phyloP scores from a whole-genome alignment of 2,797 vertebrate species.

The Neosalanx taihuensis region DNA sequence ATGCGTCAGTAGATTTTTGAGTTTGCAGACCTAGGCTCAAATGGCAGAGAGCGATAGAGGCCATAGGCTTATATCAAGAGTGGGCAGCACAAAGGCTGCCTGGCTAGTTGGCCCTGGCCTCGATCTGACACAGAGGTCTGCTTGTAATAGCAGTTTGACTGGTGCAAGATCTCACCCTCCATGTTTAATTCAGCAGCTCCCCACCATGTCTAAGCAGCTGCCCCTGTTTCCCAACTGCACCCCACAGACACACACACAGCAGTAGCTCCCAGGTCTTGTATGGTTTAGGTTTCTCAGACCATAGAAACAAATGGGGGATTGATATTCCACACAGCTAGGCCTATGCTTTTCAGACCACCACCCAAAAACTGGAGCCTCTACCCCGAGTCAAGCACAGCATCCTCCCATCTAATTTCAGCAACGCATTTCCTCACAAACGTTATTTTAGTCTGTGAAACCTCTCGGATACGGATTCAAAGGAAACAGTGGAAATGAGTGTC shows the following conservation, averaged over 20 bases:
- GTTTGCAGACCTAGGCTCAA: neutral
- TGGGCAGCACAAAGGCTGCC: constrained; percentile 31
- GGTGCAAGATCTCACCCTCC: constrained; percentile 39
- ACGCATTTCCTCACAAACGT: neutral
- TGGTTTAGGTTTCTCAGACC: constrained; percentile 33
- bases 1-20: no score
- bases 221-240: constrained; percentile 44
- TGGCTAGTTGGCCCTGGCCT: neutral
- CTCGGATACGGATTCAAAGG: neutral
- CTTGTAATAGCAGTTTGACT: constrained; percentile 63
- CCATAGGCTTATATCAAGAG: neutral
- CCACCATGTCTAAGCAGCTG: constrained; percentile 55
- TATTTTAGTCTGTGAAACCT: neutral
- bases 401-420: constrained; percentile 22
- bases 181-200: constrained; percentile 67
- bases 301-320: constrained; percentile 47
- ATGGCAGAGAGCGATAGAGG: neutral
- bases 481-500: neutral
- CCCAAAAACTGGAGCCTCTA: constrained; percentile 9
- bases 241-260: neutral
- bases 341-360: constrained; percentile 34
- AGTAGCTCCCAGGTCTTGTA: constrained; percentile 24
- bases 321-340: constrained; percentile 34
- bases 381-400: constrained; percentile 27
- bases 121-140: constrained; percentile 57